Conservation (phyloP, 2,888 invertebrate species). For the Acrobasis suavella region DNA sequence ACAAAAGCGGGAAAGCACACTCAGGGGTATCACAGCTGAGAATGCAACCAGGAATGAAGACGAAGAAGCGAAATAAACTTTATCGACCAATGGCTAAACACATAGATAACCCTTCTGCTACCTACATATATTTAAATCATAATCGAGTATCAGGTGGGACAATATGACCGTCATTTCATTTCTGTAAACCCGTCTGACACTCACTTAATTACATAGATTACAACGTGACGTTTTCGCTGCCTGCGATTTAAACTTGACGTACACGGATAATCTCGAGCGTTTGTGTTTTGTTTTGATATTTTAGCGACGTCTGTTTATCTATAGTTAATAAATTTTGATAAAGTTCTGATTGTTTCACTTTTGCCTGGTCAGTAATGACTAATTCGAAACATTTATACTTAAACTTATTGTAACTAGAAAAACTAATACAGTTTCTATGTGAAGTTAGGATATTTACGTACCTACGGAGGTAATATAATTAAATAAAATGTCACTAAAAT, state of each 20-base stretch:
- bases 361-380: not conserved
- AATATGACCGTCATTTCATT: slow-evolving; percentile 37
- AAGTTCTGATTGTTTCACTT: not conserved
- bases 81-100: slow-evolving; percentile 22
- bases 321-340: not conserved
- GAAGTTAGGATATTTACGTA: too few relatives aligned
- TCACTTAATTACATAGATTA: slow-evolving; percentile 82
- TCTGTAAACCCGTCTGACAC: slow-evolving; percentile 64
- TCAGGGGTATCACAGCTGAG: too few relatives aligned
- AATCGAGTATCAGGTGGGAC: slow-evolving; percentile 29
- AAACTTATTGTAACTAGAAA: not conserved
- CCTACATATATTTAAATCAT: slow-evolving; percentile 1
- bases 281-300: slow-evolving; percentile 16
- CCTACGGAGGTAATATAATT: too few relatives aligned
- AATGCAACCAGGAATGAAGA: too few relatives aligned
- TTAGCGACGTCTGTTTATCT: slow-evolving; percentile 11
- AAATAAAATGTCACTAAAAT: too few relatives aligned
- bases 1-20: too few relatives aligned
- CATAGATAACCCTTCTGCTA: not conserved
- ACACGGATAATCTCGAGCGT: slow-evolving; percentile 60
- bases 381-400: not conserved
- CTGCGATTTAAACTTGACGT: slow-evolving; percentile 72
- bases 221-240: slow-evolving; percentile 76
- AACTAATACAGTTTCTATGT: too few relatives aligned
- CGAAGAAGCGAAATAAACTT: slow-evolving; percentile 38